Conservation (phyloP, 2,113 vertebrate genomes). For the Apistogramma diplotaenia region DNA sequence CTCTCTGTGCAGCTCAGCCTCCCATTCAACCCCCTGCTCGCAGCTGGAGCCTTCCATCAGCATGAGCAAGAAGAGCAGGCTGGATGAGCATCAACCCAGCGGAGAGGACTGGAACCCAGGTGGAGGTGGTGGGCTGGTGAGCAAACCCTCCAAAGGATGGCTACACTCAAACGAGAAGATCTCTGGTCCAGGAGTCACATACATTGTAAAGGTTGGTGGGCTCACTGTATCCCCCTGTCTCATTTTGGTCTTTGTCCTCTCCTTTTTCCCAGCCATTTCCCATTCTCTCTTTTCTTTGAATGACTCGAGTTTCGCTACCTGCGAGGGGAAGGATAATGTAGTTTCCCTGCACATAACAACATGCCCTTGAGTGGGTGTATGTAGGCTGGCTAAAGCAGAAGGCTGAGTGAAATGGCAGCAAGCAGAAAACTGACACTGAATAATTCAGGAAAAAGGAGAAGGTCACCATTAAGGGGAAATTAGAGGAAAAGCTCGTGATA, state of each 20-base stretch:
- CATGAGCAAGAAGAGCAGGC: constrained; percentile 84
- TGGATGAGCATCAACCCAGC: constrained; percentile 81
- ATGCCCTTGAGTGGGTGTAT: constrained; percentile 65
- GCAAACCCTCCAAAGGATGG: constrained; percentile 87
- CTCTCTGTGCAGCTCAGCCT: constrained; percentile 82
- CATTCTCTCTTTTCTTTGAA: constrained; percentile 67
- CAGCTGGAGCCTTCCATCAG: constrained; percentile 80
- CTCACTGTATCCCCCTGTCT: background rate
- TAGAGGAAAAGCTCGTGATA: constrained; percentile 24
- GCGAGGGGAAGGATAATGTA: constrained; percentile 15
- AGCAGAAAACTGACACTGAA: constrained; percentile 58
- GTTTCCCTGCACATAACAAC: constrained; percentile 45
- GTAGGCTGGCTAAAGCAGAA: constrained; percentile 48
- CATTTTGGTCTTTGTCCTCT: background rate
- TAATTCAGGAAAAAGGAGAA: constrained; percentile 67
- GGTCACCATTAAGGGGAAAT: constrained; percentile 35
- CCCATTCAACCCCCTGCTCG: constrained; percentile 81
- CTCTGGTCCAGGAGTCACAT: constrained; percentile 95
- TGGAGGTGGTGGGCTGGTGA: constrained; percentile 74
- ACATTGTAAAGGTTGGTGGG: constrained; percentile 93
- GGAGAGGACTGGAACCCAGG: constrained; percentile 84
- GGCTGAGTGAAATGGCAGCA: constrained; percentile 51
- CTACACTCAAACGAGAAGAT: constrained; percentile 94
- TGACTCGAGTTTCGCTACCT: constrained; percentile 36
- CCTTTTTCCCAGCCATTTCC: background rate